Conservation (phyloP, 2,797 vertebrate species). For the Champsocephalus esox region DNA sequence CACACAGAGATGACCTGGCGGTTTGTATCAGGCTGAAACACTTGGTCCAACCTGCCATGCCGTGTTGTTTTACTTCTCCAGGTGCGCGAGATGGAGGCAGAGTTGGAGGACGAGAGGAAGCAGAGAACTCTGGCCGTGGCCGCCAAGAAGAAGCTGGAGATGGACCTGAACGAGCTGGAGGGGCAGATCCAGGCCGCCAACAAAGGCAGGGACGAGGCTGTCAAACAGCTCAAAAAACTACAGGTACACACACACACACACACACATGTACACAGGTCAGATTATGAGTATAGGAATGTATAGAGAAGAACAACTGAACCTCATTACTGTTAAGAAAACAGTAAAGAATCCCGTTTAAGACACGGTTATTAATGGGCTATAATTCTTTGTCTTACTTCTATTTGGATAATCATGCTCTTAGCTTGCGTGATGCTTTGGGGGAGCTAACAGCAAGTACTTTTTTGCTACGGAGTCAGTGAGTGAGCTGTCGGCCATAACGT, state of each 20-base stretch:
- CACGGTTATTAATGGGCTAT: neutral
- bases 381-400: neutral
- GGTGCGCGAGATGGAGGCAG: constrained; percentile 97
- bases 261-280: neutral
- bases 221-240: constrained; percentile 95
- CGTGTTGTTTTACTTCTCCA: constrained; percentile 28
- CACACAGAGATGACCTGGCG: neutral
- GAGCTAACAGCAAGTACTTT: neutral
- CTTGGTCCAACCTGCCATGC: neutral
- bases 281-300: neutral
- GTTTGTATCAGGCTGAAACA: neutral
- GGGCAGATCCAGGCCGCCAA: constrained; percentile 95
- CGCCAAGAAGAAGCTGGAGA: constrained; percentile 98
- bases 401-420: neutral
- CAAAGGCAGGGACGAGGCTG: constrained; percentile 95
- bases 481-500: too few relatives aligned
- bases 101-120: constrained; percentile 97
- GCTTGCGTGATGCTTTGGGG: neutral
- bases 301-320: neutral
- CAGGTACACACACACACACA: constrained; percentile 85
- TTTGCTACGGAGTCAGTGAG: neutral
- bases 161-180: constrained; percentile 96
- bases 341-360: neutral
- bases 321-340: neutral
- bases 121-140: constrained; percentile 94